Evolutionary conservation across 2,113 vertebrate genomes (phyloP).

Genomic region (Crotophaga sulcirostris): DNA sequence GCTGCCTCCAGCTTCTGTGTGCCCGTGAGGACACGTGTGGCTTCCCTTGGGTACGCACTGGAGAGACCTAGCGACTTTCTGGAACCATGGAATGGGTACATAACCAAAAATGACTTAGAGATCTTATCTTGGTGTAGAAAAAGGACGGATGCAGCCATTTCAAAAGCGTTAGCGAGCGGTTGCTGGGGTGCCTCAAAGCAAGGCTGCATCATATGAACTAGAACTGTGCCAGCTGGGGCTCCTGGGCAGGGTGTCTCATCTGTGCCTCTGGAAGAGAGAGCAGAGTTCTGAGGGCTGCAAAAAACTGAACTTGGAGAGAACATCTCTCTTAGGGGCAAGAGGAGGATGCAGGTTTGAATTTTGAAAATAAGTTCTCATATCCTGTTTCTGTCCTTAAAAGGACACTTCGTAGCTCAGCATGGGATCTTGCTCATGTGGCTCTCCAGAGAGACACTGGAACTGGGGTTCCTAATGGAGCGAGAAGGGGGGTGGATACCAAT

Average conservation of each 20-base stretch:
- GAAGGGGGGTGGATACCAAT: accelerated
- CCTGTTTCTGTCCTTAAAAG: background rate
- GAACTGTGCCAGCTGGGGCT: background rate
- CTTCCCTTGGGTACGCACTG: accelerated
- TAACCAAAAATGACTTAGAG: background rate
- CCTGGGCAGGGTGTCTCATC: background rate
- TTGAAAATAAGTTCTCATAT: background rate
- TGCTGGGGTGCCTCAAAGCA: background rate
- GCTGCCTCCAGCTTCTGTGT: background rate
- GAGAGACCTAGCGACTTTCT: background rate
- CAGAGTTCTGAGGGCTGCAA: background rate
- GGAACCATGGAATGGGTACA: background rate
- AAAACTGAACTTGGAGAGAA: background rate
- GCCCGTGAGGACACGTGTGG: background rate
- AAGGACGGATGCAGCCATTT: background rate
- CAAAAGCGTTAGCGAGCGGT: accelerated
- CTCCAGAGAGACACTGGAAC: background rate
- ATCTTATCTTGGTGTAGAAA: background rate
- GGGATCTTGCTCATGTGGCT: background rate
- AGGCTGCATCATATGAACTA: background rate
- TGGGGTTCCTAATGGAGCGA: background rate
- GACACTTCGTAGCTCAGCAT: background rate
- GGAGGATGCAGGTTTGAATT: background rate
- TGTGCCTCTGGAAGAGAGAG: background rate
- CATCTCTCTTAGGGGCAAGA: background rate